Evolutionary conservation across 2,797 vertebrate genomes (phyloP).

Genomic region (Sebastes miniatus): DNA sequence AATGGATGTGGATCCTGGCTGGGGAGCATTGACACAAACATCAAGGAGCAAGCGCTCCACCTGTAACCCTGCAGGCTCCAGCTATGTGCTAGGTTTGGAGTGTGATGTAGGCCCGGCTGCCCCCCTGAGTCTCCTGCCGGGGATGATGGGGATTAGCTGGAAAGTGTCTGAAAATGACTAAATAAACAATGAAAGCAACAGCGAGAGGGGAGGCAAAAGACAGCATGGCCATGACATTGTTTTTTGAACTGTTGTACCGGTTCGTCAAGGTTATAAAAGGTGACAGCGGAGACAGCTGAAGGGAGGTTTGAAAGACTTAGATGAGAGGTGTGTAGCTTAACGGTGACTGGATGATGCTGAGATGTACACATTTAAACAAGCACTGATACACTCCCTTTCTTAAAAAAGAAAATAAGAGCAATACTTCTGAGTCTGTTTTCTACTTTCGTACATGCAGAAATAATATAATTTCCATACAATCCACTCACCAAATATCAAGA

Average conservation of each 20-base stretch:
- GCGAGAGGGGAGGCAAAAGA: constrained; percentile 37
- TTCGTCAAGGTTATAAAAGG: constrained; percentile 27
- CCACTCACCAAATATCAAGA: constrained; percentile 39
- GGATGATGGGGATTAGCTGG: constrained; percentile 58
- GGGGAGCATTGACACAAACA: constrained; percentile 56
- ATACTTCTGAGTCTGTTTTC: constrained; percentile 21
- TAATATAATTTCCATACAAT: constrained; percentile 37
- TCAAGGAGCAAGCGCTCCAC: constrained; percentile 45
- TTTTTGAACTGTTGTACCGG: constrained; percentile 32
- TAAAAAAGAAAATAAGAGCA: neutral
- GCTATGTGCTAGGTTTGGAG: constrained; percentile 31
- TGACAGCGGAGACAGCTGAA: constrained; percentile 34
- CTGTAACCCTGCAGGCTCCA: constrained; percentile 54
- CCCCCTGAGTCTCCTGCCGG: constrained; percentile 49
- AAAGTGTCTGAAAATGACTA: constrained; percentile 60
- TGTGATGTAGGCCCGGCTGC: constrained; percentile 56
- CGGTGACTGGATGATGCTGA: neutral
- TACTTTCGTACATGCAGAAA: constrained; percentile 15
- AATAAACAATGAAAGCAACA: constrained; percentile 67
- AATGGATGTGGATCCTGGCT: constrained; percentile 62
- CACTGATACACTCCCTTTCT: neutral
- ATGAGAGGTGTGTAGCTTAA: neutral
- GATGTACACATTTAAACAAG: neutral
- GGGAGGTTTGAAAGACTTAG: constrained; percentile 4
- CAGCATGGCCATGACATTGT: constrained; percentile 38